phyloP scores from a whole-genome alignment of 1,140 invertebrate species.

The Kradibia gibbosae region DNA sequence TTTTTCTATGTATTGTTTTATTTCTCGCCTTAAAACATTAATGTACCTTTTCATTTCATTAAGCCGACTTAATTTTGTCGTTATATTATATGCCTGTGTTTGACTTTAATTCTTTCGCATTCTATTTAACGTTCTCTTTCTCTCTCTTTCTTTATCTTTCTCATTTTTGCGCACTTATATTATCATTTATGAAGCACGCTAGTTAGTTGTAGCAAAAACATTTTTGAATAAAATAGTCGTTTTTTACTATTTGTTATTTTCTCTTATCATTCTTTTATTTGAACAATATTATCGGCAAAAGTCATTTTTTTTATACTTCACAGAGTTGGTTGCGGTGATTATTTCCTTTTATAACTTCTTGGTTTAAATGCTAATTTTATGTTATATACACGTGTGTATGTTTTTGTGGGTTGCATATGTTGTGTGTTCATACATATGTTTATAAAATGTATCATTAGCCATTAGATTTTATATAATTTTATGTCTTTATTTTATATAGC shows the following conservation, averaged over 20 bases:
- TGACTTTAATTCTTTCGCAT: neutral
- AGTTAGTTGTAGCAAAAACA: constrained; percentile 71
- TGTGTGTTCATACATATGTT: constrained; percentile 51
- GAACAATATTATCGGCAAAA: constrained; percentile 31
- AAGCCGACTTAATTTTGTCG: constrained; percentile 52
- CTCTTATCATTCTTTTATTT: constrained; percentile 53
- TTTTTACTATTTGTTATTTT: constrained; percentile 61
- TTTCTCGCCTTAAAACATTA: constrained; percentile 61
- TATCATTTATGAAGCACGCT: constrained; percentile 61
- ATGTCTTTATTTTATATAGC: constrained; percentile 65
- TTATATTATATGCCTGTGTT: too few relatives aligned
- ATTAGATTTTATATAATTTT: neutral
- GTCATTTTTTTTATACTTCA: constrained; percentile 52
- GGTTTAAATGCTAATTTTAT: constrained; percentile 21
- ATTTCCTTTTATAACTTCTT: constrained; percentile 49
- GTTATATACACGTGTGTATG: neutral
- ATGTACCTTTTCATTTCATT: constrained; percentile 57
- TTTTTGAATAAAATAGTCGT: constrained; percentile 70
- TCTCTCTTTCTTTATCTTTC: constrained; percentile 47
- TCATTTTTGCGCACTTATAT: neutral
- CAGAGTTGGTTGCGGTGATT: constrained; percentile 51
- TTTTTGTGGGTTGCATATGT: neutral
- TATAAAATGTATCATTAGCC: constrained; percentile 50
- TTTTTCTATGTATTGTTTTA: constrained; percentile 27
- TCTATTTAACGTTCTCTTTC: too few relatives aligned